phyloP scores from a whole-genome alignment of 1,140 invertebrate genomes.

The Chironomus tepperi region DNA sequence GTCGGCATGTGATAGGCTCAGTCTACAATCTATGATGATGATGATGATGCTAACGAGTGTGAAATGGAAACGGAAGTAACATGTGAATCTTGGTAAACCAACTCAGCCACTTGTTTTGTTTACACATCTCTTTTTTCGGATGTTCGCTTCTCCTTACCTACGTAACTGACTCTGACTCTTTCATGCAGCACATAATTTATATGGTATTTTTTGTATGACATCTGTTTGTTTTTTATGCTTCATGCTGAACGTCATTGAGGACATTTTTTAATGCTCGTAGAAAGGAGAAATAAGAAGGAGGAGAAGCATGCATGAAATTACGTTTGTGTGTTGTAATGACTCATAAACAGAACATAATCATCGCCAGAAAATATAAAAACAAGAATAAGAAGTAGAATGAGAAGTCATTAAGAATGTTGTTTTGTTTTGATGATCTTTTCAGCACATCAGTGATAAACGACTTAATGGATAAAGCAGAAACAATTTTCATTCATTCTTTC shows the following conservation, averaged over 20 bases:
- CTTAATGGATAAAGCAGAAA: conserved; percentile 23
- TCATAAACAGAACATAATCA: background rate
- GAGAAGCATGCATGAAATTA: background rate
- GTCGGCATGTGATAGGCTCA: too few species aligned
- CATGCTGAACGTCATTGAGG: too few species aligned
- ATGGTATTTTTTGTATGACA: background rate
- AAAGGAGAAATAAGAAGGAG: background rate
- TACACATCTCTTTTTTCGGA: too few species aligned
- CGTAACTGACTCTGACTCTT: too few species aligned
- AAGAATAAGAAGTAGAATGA: background rate
- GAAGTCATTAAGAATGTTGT: background rate
- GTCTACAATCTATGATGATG: too few species aligned
- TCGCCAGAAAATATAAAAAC: too few species aligned
- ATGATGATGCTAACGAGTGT: background rate
- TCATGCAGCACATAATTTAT: background rate
- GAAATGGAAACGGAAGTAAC: background rate
- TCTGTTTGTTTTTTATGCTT: background rate
- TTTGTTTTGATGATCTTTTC: conserved; percentile 2
- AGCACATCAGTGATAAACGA: conserved; percentile 19
- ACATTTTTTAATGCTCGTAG: background rate
- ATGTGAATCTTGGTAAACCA: conserved; percentile 4
- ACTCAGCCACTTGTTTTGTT: background rate
- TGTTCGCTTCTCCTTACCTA: too few species aligned
- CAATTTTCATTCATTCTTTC: background rate
- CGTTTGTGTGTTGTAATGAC: background rate